Evolutionary conservation across 1,140 invertebrate genomes (phyloP).

Genomic region (Apocrypta bakeri): DNA sequence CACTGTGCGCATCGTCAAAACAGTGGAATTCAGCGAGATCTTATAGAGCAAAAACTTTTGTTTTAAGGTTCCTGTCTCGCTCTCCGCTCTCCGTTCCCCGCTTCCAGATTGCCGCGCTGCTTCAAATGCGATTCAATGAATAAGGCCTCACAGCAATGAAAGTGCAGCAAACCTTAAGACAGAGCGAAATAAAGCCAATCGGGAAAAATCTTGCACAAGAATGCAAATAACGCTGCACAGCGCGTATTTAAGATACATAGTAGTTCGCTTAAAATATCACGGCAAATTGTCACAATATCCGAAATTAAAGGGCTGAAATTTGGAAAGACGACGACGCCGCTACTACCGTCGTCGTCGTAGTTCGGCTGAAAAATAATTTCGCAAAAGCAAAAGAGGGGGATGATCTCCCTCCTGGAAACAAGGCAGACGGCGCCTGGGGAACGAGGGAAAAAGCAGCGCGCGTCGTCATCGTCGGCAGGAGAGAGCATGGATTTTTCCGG

Average conservation of each 20-base stretch:
- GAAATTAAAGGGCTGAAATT: constrained; percentile 71
- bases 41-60: neutral
- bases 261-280: constrained; percentile 65
- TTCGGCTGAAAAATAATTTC: constrained; percentile 66
- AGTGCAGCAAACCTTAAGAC: neutral
- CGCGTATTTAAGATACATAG: neutral
- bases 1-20: neutral
- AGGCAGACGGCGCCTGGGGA: constrained; percentile 48
- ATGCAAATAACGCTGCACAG: constrained; percentile 28
- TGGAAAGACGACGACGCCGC: constrained; percentile 49
- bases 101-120: too few relatives aligned
- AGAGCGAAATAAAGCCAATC: constrained; percentile 33
- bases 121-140: too few relatives aligned
- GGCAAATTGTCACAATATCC: constrained; percentile 70
- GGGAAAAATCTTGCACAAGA: too few relatives aligned
- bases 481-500: constrained; percentile 49
- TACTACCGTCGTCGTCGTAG: constrained; percentile 51
- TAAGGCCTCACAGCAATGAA: too few relatives aligned
- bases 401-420: neutral
- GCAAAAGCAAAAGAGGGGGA: constrained; percentile 49
- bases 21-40: too few relatives aligned
- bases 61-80: neutral
- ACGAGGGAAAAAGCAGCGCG: constrained; percentile 51
- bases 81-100: too few relatives aligned
- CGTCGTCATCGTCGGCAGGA: constrained; percentile 56